Percentiles rank a stretch among this genome's conserved stretches.
phyloP scores from a whole-genome alignment of 2,888 invertebrate genomes.

The Fragum whitleyi region DNA sequence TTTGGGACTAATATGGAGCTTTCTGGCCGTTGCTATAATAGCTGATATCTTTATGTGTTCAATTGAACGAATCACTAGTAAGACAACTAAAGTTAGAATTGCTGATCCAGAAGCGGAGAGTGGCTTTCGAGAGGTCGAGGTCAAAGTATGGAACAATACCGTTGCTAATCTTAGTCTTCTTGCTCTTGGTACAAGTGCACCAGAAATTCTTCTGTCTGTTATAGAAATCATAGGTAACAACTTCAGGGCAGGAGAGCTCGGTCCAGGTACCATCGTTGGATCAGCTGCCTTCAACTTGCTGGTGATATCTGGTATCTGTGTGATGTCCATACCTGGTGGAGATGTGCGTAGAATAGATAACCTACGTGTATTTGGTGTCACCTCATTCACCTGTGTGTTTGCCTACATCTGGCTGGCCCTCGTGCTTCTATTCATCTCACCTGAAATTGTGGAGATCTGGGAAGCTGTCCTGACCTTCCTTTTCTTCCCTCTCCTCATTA shows the following conservation, averaged over 20 bases:
- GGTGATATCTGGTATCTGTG: conserved; percentile 87
- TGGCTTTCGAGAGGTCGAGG: conserved; percentile 85
- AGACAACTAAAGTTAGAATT: conserved; percentile 85
- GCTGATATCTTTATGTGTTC: conserved; percentile 88
- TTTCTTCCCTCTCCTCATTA: conserved; percentile 87
- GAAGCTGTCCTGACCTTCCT: conserved; percentile 88
- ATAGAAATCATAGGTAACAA: conserved; percentile 87
- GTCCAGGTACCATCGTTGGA: conserved; percentile 88
- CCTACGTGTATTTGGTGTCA: conserved; percentile 85
- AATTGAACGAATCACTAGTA: conserved; percentile 87
- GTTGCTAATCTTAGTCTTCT: conserved; percentile 88
- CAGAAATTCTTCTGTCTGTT: conserved; percentile 87
- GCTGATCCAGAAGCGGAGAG: conserved; percentile 74
- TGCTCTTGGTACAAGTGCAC: conserved; percentile 87
- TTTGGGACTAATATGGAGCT: conserved; percentile 87
- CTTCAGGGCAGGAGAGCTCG: conserved; percentile 86
- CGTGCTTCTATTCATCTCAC: conserved; percentile 85
- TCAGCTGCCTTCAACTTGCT: conserved; percentile 88
- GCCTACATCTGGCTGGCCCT: conserved; percentile 88
- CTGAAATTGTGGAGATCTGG: conserved; percentile 86
- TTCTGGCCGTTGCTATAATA: conserved; percentile 87
- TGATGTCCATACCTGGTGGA: conserved; percentile 86
- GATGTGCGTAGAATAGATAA: conserved; percentile 85
- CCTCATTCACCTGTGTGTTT: conserved; percentile 86
- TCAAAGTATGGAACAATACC: conserved; percentile 87